A percentile compares a stretch with the other conserved stretches of the same genome.
Evolutionary conservation across 2,888 invertebrate species (phyloP).

Genomic region (Cheilosia pagana): DNA sequence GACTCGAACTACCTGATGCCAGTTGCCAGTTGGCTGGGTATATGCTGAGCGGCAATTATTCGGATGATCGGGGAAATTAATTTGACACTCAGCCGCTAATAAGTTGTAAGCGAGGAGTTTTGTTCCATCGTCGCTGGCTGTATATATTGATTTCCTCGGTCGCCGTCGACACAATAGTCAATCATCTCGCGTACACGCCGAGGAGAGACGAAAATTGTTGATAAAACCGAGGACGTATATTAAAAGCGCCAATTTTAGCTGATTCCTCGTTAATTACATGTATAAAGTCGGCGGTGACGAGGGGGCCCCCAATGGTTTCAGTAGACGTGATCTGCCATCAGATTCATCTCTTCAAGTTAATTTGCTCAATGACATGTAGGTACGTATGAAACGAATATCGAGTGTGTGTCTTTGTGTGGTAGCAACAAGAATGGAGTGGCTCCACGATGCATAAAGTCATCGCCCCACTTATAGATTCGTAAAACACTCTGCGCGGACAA

Average conservation of each 20-base stretch:
- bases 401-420: constrained; percentile 22
- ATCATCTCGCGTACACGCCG: constrained; percentile 21
- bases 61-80: constrained; percentile 58
- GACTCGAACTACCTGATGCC: constrained; percentile 24
- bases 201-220: neutral
- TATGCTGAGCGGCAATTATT: constrained; percentile 41
- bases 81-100: constrained; percentile 55
- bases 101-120: constrained; percentile 18
- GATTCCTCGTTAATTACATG: constrained; percentile 63
- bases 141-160: constrained; percentile 5
- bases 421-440: constrained; percentile 9
- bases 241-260: constrained; percentile 63
- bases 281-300: constrained; percentile 9
- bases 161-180: constrained; percentile 34
- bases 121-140: neutral
- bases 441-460: constrained; percentile 53
- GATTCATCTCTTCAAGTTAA: constrained; percentile 51
- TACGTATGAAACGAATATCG: neutral
- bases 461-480: constrained; percentile 61
- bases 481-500: constrained; percentile 52
- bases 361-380: constrained; percentile 33
- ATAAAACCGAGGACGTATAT: constrained; percentile 12
- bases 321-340: constrained; percentile 53
- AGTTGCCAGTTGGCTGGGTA: neutral
- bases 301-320: constrained; percentile 20